These are phyloP conservation scores for Amphibalanus amphitrite DNA, from an alignment of 1,140 invertebrate genomes.

Conservation along the genomic window DNA sequence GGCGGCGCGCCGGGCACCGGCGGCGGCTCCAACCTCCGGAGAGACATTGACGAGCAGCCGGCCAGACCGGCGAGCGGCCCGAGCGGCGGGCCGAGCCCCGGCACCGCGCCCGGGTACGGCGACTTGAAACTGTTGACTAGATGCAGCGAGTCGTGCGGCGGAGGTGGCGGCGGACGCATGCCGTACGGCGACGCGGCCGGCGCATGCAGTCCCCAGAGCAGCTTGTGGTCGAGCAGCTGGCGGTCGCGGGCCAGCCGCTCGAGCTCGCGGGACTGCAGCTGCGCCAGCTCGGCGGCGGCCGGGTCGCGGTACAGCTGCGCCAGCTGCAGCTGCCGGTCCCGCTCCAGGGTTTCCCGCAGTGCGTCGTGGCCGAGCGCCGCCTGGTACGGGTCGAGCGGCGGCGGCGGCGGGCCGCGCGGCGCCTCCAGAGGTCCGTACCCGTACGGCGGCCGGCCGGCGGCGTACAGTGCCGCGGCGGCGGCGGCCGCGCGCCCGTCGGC, in stretches of 20 bases:
- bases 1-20: no score
- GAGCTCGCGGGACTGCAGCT: neutral
- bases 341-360: neutral
- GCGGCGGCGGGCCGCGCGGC: no score
- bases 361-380: neutral
- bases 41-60: neutral
- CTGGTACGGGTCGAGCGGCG: neutral
- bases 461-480: no score
- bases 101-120: neutral
- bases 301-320: neutral
- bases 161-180: neutral
- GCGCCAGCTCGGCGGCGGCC: neutral
- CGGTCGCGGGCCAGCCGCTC: neutral
- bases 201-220: neutral
- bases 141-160: neutral
- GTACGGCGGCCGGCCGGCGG: neutral
- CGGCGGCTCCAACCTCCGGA: neutral
- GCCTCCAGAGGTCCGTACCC: neutral
- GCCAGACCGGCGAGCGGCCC: neutral
- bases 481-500: no score
- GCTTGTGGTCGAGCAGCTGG: neutral
- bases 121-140: neutral
- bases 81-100: neutral
- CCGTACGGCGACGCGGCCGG: neutral
- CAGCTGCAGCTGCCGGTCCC: neutral